Conservation (phyloP, 1,140 invertebrate genomes). For the Musca vetustissima region DNA sequence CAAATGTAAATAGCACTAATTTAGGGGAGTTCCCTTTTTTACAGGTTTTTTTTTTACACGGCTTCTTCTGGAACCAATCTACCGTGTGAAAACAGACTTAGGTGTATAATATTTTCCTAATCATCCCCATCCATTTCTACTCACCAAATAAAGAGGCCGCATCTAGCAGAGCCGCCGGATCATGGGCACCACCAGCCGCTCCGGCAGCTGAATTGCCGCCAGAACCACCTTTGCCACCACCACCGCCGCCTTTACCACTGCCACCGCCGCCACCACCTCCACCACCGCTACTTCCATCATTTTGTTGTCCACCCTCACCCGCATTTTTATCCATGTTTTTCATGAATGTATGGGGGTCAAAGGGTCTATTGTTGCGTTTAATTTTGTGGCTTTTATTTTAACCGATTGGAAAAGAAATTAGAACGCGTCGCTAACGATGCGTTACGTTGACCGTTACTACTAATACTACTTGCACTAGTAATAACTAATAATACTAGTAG, state of each 20-base stretch:
- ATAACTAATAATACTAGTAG: no score
- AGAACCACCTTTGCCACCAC: slow-evolving; percentile 34
- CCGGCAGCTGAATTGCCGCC: slow-evolving; percentile 36
- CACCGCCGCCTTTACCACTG: slow-evolving; percentile 36
- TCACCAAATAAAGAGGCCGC: slow-evolving; percentile 68
- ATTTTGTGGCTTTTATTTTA: slow-evolving; percentile 31
- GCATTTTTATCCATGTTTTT: slow-evolving; percentile 55
- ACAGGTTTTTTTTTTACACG: no score
- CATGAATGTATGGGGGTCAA: slow-evolving; percentile 29
- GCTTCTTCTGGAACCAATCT: no score
- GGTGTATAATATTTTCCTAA: not conserved
- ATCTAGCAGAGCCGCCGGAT: slow-evolving; percentile 63
- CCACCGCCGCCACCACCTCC: slow-evolving; percentile 44
- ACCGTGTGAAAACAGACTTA: slow-evolving; percentile 13
- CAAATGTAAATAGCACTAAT: no score
- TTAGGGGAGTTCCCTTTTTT: no score
- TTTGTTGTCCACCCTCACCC: slow-evolving; percentile 39
- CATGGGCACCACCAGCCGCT: slow-evolving; percentile 39
- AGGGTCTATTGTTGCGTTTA: slow-evolving; percentile 31
- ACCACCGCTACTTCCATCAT: slow-evolving; percentile 34
- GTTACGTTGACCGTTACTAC: not conserved
- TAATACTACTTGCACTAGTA: not conserved
- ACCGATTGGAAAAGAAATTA: slow-evolving; percentile 6
- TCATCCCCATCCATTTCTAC: slow-evolving; percentile 30
- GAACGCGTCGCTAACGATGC: not conserved